Base-by-base conservation (phyloP, 2,888 invertebrate genomes). In the Hypomecis atomaria region DNA sequence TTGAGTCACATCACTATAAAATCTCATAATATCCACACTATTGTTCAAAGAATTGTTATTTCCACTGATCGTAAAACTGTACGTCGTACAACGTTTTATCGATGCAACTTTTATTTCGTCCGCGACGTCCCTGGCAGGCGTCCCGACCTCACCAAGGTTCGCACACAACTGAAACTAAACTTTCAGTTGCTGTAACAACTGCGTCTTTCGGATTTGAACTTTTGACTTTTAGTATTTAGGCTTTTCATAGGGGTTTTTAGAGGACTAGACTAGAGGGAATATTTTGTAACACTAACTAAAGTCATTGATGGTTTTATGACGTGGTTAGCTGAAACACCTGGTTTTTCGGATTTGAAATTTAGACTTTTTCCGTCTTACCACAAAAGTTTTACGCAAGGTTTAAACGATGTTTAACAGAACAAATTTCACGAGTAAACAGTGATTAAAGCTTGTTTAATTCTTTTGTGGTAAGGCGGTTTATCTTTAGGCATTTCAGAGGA, bases 111-210 rank as follows among this genome's bases (percentile, higher is more conserved):
- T 62, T 54, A 38, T 58, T 11, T n/a, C 34, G n/a, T 36, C 43
- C 45, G 34, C 11, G 4, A n/a, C n/a, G 56, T 9, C 63, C 42
- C 40, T 49, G 55, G n/a, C 49, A 47, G 11, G 63, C 63, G 63
- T 59, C 63, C 50, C 40, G 55, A 42, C 56, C 45, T 59, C 33
- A 13, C 40, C 44, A 38, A 48, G 43, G 59, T 52, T 59, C 49
- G 55, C 64, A 59, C 38, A 23, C 64, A 40, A 64, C 64, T 64
- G 64, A 50, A 43, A 23, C 36, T 6, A 54, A 11, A 64, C 54
- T 55, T 54, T 55, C 49, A 64, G 40, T 54, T 59, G 6, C 43
- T 43, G 43, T 34, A 43, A 5, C 43, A n/a, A 23, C 23, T 23
- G 23, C 8, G 33, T 7, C 13, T 37, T 11, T 9, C 37, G 10